Evolutionary conservation across 2,797 vertebrate species (phyloP).

Genomic region (Nasua narica): DNA sequence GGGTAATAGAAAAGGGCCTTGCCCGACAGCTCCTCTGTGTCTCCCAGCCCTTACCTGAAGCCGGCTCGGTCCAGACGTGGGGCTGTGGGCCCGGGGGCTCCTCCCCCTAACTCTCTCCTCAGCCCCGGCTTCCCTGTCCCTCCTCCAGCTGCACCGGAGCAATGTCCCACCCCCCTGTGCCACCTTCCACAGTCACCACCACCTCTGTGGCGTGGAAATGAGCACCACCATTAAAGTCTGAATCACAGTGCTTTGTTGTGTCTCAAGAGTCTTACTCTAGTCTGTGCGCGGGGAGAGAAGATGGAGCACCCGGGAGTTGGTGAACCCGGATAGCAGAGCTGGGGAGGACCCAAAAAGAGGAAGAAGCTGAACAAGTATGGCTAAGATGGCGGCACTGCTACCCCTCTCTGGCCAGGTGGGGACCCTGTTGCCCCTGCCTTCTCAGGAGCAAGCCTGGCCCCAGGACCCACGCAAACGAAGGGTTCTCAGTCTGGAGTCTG

Average conservation of each 20-base stretch:
- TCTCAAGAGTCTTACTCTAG: conserved; percentile 54
- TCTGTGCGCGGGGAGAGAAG: neutral
- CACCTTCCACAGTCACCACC: conserved; percentile 10
- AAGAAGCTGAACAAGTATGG: neutral
- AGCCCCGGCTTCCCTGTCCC: neutral
- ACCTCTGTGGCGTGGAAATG: conserved; percentile 43
- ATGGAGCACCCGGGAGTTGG: neutral
- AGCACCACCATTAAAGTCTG: conserved; percentile 74
- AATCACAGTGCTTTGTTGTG: conserved; percentile 48
- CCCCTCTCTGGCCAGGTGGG: neutral
- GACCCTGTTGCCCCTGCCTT: neutral
- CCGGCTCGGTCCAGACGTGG: neutral
- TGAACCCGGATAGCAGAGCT: neutral
- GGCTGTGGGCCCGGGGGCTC: neutral
- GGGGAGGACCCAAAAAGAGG: neutral
- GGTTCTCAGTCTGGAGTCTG: neutral
- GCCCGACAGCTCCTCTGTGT: neutral
- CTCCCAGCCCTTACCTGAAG: neutral
- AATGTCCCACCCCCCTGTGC: neutral
- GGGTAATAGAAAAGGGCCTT: neutral
- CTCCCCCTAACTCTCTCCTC: neutral
- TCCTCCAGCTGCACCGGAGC: conserved; percentile 49
- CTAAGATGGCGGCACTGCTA: neutral
- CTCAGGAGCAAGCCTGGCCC: neutral
- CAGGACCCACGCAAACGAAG: neutral